Evolutionary conservation across 2,888 invertebrate species (phyloP), one percentile per base, ranked within the genome.

Genomic region (Gisinianus flammeolus): DNA sequence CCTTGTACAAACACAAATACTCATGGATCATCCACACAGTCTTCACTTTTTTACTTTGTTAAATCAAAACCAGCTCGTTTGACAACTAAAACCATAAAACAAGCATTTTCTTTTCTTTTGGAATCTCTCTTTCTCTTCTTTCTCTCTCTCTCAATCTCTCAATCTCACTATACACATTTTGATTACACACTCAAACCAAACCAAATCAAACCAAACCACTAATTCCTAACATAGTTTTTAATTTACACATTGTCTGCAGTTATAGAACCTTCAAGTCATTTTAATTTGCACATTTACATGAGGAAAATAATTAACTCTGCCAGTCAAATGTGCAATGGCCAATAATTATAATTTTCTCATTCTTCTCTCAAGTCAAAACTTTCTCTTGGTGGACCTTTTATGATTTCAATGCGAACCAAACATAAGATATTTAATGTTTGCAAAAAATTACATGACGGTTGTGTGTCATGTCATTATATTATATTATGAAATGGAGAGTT

Each of bases 1-100:
- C 56, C 72, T 69, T 77, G 24, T 70, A 44, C 79, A 80, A 79
- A 79, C 68, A 79, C 76, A 74, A 79, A 77, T 76, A 77, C 31
- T 33, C 52, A 54, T 64, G 30, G 70, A 72, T 68, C 64, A 68
- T 68, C 33, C 58, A 68, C 69, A 24, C 35, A 58, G 58, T 4
- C n/a, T 69, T 24, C 66, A 22, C n/a, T 16, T 10, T 35, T 73
- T 66, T 64, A 28, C 74, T 64, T 70, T 77, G 70, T 77, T 77
- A 70, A 77, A 77, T 77, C 77, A 77, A 76, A 73, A 24, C 71
- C 24, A 35, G n/a, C 33, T 28, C 52, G 8, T 56, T 70, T n/a
- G 62, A 58, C 70, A 74, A 66, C 74, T 56, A 28, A 77, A 74
- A 66, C 74, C 77, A 24, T 77, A 70, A 70, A 77, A 70, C 70